Evolutionary conservation across 1,140 invertebrate species (phyloP), one percentile per base, ranked within the genome.

Genomic region (Caerostris darwini): DNA sequence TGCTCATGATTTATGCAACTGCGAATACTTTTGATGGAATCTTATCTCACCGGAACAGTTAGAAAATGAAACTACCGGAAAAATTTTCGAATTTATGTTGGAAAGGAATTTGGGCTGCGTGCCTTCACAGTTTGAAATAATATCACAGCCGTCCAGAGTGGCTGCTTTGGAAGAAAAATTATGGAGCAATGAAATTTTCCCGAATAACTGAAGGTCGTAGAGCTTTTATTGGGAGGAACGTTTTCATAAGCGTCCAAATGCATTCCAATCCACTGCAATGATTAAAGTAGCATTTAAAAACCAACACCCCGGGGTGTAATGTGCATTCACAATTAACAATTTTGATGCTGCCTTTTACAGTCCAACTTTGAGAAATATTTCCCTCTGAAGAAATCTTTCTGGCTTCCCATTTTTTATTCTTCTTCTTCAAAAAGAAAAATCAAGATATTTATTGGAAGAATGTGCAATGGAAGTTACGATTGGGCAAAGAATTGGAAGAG

Each of bases 51-150:
- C 10, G 19, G 85, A 59, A 87, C 57, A 87, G 85, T 87, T 87
- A 87, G 85, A 87, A 87, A 89, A 89, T 56, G 87, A 89, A 89
- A 89, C 87, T 89, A 50, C 50, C 87, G 61, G 8, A 34, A 61
- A 89, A 69, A 69, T 89, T 87, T 56, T 58, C 50, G 53, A 89
- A 89, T 89, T 89, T 89, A 89, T 34, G 34, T 89, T 58, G 14
- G 61, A 8, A 54, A 8, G 34, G 64, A 56, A 69, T 17, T 54
- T 89, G 67, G 14, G 0, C 87, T 7, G 59, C 61, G 61, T 69
- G 50, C 50, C 14, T 50, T 53, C 17, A 34, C 5, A 17, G 50
- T 89, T 71, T 19, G 64, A 69, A 89, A 69, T 87, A 87, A 87
- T 87, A 87, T 61, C 85, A 34, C 7, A 61, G 19, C 61, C 87